A percentile compares a stretch with the other conserved stretches of the same genome.
Conservation (phyloP, 2,888 invertebrate genomes). For the Ophonus ardosiacus region DNA sequence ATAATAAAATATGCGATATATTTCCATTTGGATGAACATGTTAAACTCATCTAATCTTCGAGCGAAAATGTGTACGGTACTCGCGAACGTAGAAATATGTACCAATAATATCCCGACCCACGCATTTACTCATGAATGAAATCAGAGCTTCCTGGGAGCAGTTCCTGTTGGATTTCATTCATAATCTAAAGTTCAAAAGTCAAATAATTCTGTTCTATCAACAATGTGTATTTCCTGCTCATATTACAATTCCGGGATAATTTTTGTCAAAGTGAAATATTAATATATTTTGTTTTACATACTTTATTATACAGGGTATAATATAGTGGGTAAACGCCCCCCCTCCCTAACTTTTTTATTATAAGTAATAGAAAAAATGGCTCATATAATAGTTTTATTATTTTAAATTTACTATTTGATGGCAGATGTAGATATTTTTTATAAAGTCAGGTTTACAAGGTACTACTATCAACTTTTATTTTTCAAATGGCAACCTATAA, state of each 20-base stretch:
- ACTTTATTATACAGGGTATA: no score
- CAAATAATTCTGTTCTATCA: not conserved
- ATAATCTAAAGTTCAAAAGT: constrained; percentile 9
- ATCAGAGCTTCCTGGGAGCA: not conserved
- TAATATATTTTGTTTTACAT: not conserved
- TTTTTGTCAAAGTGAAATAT: not conserved
- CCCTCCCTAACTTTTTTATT: no score
- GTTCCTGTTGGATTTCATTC: not conserved
- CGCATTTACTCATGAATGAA: constrained; percentile 22
- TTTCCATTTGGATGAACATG: not conserved
- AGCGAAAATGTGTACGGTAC: not conserved
- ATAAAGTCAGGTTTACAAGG: no score
- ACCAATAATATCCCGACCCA: constrained; percentile 11
- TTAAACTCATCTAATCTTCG: not conserved
- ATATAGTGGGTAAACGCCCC: no score
- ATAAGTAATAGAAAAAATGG: no score
- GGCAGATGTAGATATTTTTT: no score
- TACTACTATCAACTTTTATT: no score
- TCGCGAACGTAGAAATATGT: not conserved
- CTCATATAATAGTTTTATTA: no score
- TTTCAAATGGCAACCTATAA: no score
- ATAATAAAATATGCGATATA: not conserved
- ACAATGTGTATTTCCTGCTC: no score
- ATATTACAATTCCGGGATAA: no score
- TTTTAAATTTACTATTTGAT: no score